Evolutionary conservation across 2,888 invertebrate genomes (phyloP).

Genomic region (Lathronympha strigana): DNA sequence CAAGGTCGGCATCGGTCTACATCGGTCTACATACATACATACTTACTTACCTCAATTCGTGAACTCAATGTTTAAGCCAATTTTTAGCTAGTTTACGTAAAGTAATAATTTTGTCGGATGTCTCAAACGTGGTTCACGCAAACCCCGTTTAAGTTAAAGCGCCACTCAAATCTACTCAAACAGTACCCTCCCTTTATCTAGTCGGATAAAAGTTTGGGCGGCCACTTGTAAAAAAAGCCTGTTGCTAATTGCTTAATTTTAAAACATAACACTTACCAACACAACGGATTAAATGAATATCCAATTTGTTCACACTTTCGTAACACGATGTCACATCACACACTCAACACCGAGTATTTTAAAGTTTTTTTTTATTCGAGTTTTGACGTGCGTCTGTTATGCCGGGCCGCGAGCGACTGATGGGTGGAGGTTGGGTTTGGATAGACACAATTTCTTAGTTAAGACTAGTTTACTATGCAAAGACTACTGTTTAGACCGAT

Average conservation of each 20-base stretch:
- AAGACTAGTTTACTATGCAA: slow-evolving; percentile 25
- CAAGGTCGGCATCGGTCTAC: too few relatives aligned
- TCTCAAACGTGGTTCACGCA: too few relatives aligned
- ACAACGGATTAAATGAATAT: slow-evolving; percentile 23
- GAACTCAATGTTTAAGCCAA: too few relatives aligned
- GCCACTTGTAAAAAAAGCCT: not conserved
- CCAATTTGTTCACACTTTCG: slow-evolving; percentile 29
- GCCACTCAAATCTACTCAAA: not conserved
- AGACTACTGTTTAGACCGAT: slow-evolving; percentile 4
- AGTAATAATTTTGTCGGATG: too few relatives aligned
- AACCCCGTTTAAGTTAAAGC: too few relatives aligned
- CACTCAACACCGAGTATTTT: not conserved
- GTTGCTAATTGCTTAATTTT: not conserved
- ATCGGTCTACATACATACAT: too few relatives aligned
- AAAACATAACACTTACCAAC: slow-evolving; percentile 24
- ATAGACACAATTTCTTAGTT: slow-evolving; percentile 34
- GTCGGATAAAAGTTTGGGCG: not conserved
- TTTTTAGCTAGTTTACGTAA: too few relatives aligned
- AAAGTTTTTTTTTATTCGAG: slow-evolving; percentile 18
- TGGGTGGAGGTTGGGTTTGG: slow-evolving; percentile 12
- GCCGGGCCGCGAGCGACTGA: slow-evolving; percentile 37
- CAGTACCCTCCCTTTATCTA: not conserved
- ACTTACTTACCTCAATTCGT: too few relatives aligned
- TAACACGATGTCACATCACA: slow-evolving; percentile 30
- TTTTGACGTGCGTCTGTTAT: slow-evolving; percentile 30